Evolutionary conservation across 2,113 vertebrate species (phyloP).

Genomic region (Struthidea cinerea): DNA sequence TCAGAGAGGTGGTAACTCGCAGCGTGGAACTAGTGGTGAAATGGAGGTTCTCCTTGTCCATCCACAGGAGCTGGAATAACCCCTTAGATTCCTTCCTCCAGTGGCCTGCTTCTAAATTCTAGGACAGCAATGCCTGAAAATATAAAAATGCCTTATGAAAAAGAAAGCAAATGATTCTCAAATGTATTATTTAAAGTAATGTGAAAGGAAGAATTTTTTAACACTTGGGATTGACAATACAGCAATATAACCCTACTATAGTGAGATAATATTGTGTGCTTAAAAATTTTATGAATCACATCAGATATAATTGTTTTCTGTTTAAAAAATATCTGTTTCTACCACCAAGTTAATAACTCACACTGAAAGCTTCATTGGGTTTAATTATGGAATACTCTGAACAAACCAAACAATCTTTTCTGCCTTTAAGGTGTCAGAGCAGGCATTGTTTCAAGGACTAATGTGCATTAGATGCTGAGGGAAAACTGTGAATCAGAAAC

Average conservation of each 20-base stretch:
- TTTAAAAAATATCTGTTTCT: neutral
- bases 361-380: neutral
- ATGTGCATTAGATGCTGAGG: neutral
- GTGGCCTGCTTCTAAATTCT: neutral
- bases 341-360: neutral
- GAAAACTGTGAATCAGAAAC: neutral
- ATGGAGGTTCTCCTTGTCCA: neutral
- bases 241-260: neutral
- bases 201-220: neutral
- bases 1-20: neutral
- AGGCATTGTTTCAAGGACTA: neutral
- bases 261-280: neutral
- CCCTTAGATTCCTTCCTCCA: neutral
- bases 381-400: constrained; percentile 15
- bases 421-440: neutral
- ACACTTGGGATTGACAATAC: neutral
- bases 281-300: neutral
- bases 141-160: neutral
- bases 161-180: neutral
- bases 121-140: neutral
- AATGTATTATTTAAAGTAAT: neutral
- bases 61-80: neutral
- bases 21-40: neutral
- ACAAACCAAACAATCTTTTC: neutral
- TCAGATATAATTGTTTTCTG: constrained; percentile 3